phyloP scores from a whole-genome alignment of 2,113 vertebrate species.

The Dasyornis broadbenti region DNA sequence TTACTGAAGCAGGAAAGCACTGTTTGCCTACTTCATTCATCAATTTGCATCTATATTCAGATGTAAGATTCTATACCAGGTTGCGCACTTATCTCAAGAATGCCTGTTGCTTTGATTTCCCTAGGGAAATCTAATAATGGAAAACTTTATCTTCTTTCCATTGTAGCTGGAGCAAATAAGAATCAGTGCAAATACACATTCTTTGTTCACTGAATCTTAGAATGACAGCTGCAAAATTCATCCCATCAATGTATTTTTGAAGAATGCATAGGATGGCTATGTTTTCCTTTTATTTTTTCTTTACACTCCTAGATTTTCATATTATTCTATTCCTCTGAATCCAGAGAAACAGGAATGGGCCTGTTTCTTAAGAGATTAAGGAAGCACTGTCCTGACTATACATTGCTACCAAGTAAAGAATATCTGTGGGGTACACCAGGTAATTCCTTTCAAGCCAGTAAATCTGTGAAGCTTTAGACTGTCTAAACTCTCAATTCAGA shows the following conservation, averaged over 20 bases:
- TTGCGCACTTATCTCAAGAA: background rate
- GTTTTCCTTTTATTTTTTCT: background rate
- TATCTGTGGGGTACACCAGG: background rate
- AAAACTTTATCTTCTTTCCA: background rate
- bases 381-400: background rate
- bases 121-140: background rate
- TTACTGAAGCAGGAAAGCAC: background rate
- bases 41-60: background rate
- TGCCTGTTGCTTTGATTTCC: slow-evolving; percentile 2
- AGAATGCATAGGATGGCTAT: background rate
- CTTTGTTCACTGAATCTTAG: background rate
- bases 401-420: background rate
- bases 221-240: background rate
- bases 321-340: background rate
- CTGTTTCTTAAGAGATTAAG: background rate
- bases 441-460: background rate
- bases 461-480: background rate
- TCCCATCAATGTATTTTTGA: background rate
- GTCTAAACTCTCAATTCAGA: background rate
- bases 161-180: background rate
- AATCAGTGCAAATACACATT: background rate
- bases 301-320: background rate
- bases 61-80: background rate
- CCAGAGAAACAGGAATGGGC: background rate
- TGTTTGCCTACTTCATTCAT: background rate